Conservation (phyloP, 1,140 invertebrate genomes). For the Drosophila pandora region DNA sequence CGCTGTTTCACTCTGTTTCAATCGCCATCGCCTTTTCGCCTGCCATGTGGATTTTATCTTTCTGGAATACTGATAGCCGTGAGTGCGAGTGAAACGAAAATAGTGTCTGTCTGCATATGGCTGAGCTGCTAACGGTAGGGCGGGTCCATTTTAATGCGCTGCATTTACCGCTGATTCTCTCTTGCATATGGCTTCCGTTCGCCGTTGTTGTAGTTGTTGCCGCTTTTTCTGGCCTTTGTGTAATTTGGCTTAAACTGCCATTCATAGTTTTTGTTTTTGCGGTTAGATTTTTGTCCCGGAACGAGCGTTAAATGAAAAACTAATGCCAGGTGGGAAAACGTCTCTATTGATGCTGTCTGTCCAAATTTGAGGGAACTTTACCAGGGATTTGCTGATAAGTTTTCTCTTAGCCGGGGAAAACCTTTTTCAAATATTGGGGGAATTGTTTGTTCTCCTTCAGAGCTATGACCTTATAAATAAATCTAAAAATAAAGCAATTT, state of each 20-base stretch:
- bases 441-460: too few relatives aligned
- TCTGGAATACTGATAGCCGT: slow-evolving; percentile 40
- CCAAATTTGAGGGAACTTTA: slow-evolving; percentile 10
- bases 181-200: slow-evolving; percentile 81
- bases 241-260: slow-evolving; percentile 82
- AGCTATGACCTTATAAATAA: too few relatives aligned
- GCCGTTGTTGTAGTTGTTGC: slow-evolving; percentile 32
- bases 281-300: slow-evolving; percentile 62
- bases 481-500: too few relatives aligned
- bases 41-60: slow-evolving; percentile 80
- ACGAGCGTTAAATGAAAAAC: slow-evolving; percentile 55
- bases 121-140: slow-evolving; percentile 30
- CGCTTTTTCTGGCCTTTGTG: slow-evolving; percentile 60
- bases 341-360: slow-evolving; percentile 20
- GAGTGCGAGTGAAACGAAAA: slow-evolving; percentile 35
- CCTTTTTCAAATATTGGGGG: slow-evolving; percentile 19
- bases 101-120: slow-evolving; percentile 27
- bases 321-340: slow-evolving; percentile 56
- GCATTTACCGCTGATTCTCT: slow-evolving; percentile 35
- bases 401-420: slow-evolving; percentile 3
- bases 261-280: slow-evolving; percentile 81
- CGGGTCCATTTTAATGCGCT: slow-evolving; percentile 65
- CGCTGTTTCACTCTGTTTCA: slow-evolving; percentile 9
- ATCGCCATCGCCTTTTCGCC: slow-evolving; percentile 49
- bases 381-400: slow-evolving; percentile 14